phyloP scores from a whole-genome alignment of 1,140 invertebrate genomes.

The Babylonia areolata region DNA sequence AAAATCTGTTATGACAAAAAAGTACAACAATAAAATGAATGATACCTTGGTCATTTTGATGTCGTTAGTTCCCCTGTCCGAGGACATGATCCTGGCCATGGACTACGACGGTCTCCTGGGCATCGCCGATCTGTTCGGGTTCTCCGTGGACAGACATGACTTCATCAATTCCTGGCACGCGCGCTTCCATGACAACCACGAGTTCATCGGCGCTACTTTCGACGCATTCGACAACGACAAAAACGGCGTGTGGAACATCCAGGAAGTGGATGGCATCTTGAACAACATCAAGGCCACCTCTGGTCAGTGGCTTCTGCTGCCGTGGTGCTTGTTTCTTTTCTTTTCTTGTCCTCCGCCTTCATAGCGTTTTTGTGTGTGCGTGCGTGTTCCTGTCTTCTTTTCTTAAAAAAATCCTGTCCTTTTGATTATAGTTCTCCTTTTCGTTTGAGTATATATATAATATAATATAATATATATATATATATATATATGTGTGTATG shows the following conservation, averaged over 20 bases:
- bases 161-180: not conserved
- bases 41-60: not conserved
- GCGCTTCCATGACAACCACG: constrained; percentile 14
- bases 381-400: not conserved
- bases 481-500: not conserved
- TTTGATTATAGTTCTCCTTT: not conserved
- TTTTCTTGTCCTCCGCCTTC: too few species aligned
- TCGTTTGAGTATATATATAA: too few species aligned
- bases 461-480: not conserved
- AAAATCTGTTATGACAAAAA: not conserved
- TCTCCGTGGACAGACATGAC: not conserved
- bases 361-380: not conserved
- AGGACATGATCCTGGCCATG: not conserved
- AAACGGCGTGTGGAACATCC: not conserved
- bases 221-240: constrained; percentile 24
- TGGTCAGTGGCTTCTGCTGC: too few species aligned
- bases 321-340: too few species aligned
- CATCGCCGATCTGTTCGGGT: not conserved
- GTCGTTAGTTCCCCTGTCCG: not conserved
- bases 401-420: not conserved
- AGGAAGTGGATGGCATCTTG: constrained; percentile 11
- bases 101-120: not conserved
- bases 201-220: constrained; percentile 29
- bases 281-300: not conserved
- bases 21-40: not conserved